Percentiles rank a stretch among this genome's conserved stretches.
phyloP scores from a whole-genome alignment of 2,888 invertebrate species.

The Asteroscopus sphinx region DNA sequence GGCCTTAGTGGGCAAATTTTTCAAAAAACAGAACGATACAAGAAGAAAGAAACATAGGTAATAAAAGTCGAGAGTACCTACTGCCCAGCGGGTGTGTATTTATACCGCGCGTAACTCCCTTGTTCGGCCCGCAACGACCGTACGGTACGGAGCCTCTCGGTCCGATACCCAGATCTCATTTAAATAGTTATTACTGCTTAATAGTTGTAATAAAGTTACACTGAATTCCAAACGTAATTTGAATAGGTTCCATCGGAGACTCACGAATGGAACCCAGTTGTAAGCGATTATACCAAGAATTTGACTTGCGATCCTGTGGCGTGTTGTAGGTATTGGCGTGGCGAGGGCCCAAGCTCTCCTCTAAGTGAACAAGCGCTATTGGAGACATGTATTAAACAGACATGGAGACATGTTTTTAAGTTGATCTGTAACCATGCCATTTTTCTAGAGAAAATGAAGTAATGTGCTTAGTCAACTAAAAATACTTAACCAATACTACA shows the following conservation, averaged over 20 bases:
- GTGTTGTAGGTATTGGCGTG: slow-evolving; percentile 1
- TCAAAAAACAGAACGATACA: slow-evolving; percentile 5
- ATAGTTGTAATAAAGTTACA: slow-evolving; percentile 49
- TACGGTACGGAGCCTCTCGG: slow-evolving; percentile 4
- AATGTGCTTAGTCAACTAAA: too few relatives aligned
- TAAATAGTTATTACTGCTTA: slow-evolving; percentile 39
- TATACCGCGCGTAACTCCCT: slow-evolving; percentile 14
- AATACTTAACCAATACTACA: too few relatives aligned
- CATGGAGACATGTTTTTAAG: not conserved
- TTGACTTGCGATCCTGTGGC: slow-evolving; percentile 20
- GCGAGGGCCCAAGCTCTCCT: slow-evolving; percentile 1
- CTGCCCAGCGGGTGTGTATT: slow-evolving; percentile 9
- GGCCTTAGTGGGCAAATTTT: slow-evolving; percentile 1
- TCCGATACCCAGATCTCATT: slow-evolving; percentile 26
- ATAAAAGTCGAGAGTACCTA: slow-evolving; percentile 10
- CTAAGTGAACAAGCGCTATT: not conserved
- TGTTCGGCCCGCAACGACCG: slow-evolving; percentile 7
- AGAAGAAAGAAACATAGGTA: slow-evolving; percentile 27
- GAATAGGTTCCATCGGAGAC: slow-evolving; percentile 34
- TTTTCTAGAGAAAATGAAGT: too few relatives aligned
- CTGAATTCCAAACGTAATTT: slow-evolving; percentile 38
- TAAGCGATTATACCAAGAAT: slow-evolving; percentile 30
- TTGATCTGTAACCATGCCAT: not conserved
- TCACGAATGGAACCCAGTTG: slow-evolving; percentile 17
- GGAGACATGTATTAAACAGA: not conserved